Conservation (phyloP, 2,888 invertebrate species). For the Patella ulyssiponensis region DNA sequence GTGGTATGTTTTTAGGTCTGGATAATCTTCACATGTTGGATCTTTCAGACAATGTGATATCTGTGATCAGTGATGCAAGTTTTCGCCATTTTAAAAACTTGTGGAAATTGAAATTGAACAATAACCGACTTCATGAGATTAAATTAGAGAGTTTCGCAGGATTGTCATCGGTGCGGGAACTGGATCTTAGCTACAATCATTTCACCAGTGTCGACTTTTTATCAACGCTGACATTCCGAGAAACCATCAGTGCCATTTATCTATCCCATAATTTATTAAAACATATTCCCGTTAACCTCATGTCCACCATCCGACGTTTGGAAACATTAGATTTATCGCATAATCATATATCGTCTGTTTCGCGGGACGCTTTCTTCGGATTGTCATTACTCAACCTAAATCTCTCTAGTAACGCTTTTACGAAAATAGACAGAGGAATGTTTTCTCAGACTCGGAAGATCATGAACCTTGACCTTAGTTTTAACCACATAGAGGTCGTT, state of each 20-base stretch:
- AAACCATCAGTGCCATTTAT: constrained; percentile 35
- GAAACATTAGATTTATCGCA: constrained; percentile 43
- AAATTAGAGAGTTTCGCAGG: background rate
- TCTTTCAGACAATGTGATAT: constrained; percentile 40
- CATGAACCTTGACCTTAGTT: constrained; percentile 45
- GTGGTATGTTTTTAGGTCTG: constrained; percentile 42
- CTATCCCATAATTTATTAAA: constrained; percentile 44
- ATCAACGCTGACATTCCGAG: constrained; percentile 34
- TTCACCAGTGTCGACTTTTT: constrained; percentile 34
- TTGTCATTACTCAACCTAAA: constrained; percentile 45
- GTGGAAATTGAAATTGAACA: constrained; percentile 3
- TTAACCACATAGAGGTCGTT: constrained; percentile 46
- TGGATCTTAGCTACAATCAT: constrained; percentile 42
- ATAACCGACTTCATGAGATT: constrained; percentile 14
- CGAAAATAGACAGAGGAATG: constrained; percentile 41
- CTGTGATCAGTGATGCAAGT: constrained; percentile 22
- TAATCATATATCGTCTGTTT: constrained; percentile 47
- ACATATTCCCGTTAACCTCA: constrained; percentile 43
- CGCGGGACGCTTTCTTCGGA: constrained; percentile 45
- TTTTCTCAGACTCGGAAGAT: constrained; percentile 47
- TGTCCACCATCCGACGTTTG: constrained; percentile 43
- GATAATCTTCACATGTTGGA: constrained; percentile 34
- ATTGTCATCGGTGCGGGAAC: constrained; percentile 23
- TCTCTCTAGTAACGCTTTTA: constrained; percentile 47
- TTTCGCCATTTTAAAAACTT: background rate